Evolutionary conservation across 1,140 invertebrate species (phyloP).

Genomic region (Pseudobourletiella spinata): DNA sequence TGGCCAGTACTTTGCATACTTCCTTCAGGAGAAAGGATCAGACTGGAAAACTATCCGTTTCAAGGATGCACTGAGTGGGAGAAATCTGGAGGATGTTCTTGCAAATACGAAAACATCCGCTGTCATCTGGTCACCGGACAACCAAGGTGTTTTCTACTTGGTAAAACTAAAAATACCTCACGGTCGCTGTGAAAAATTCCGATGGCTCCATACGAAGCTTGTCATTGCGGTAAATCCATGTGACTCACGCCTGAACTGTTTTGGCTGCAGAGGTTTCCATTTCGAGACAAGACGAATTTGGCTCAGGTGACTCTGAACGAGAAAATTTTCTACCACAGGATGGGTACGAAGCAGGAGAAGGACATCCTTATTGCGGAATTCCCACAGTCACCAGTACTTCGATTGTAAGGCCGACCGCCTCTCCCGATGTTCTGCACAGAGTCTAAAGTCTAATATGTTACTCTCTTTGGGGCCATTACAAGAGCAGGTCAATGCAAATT

Average conservation of each 20-base stretch:
- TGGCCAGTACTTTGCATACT: slow-evolving; percentile 49
- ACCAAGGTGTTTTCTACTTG: neutral
- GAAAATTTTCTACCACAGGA: neutral
- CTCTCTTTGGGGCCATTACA: neutral
- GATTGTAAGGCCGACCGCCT: neutral
- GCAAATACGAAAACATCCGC: neutral
- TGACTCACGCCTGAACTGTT: neutral
- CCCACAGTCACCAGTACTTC: neutral
- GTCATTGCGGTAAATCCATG: neutral
- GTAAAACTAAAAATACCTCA: neutral
- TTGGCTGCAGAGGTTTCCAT: neutral
- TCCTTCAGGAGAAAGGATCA: slow-evolving; percentile 49
- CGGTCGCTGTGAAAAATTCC: neutral
- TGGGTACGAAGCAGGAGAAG: neutral
- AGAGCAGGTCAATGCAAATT: no score
- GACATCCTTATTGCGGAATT: slow-evolving; percentile 7
- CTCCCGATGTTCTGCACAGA: neutral
- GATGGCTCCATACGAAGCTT: neutral
- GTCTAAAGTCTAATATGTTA: neutral
- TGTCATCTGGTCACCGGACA: neutral
- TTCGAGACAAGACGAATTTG: neutral
- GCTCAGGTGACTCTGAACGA: slow-evolving; percentile 3
- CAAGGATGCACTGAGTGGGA: slow-evolving; percentile 24
- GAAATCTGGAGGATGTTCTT: neutral
- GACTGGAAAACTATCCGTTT: slow-evolving; percentile 51